Base-by-base conservation (phyloP, 2,797 vertebrate genomes). In the Halcyon chelicuti region DNA sequence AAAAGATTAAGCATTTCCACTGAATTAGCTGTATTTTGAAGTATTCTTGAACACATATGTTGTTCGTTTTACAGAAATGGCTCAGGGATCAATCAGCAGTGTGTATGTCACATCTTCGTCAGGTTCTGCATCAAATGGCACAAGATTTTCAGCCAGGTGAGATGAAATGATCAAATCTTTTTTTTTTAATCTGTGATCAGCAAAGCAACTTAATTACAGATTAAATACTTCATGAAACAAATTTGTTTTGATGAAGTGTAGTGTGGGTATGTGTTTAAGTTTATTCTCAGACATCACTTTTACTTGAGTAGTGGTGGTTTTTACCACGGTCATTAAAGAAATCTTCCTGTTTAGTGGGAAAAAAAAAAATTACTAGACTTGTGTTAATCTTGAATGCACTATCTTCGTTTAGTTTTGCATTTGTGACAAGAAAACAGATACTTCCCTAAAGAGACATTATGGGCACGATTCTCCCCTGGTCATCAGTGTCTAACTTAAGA, bases 31-130 rank as follows among this genome's bases (percentile, higher is more conserved):
- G 37, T 63, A 11, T 62, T 73, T 23, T 22, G 63, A 74, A 79
- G 40, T 68, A 39, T 29, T 72, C n/a, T 14, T 85, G 25, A 79
- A 54, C 49, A 31, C 35, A 35, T 0, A 0, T 78, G n/a, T 77
- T 90, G 44, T 90, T 88, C 55, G 3, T 95, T 88, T 87, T 65
- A 21, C 98, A 99, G 99, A 99, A 98, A 99, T 99, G 99, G 99
- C 99, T 97, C 99, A 99, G 97, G 99, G 99, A 92, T 99, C 99
- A 77, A 99, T 99, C 95, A 99, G 98, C 96, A 99, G 99, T 68
- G 99, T 99, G 62, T 99, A 99, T 98, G 98, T 99, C 98, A 99
- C 99, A 8, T 99, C 99, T 94, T 99, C 99, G 8, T 98, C 99
- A 86, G 98, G 98, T 33, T 98, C 99, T 57, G 98, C 99, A 46